These are phyloP conservation scores for Lagodon rhomboides DNA, from an alignment of 2,797 vertebrate species.

Conservation along the genomic window DNA sequence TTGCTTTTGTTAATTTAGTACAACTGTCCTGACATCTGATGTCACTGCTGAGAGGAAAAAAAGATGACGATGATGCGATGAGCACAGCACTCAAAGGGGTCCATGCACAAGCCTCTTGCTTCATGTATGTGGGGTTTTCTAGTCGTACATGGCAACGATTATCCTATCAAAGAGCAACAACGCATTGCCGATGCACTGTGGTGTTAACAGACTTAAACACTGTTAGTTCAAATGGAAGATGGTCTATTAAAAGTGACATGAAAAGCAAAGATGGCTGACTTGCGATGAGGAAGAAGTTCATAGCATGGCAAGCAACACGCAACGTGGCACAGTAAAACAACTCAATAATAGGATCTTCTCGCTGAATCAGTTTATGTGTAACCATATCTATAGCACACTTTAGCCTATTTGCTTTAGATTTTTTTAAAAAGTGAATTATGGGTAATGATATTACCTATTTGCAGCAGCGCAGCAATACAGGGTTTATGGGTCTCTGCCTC, in stretches of 20 bases:
- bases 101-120: slow-evolving; percentile 74
- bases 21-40: slow-evolving; percentile 23
- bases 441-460: slow-evolving; percentile 62
- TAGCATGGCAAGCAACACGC: slow-evolving; percentile 65
- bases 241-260: slow-evolving; percentile 49
- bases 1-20: slow-evolving; percentile 10
- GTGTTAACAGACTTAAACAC: slow-evolving; percentile 45
- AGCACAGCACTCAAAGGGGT: slow-evolving; percentile 42
- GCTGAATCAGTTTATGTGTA: slow-evolving; percentile 55
- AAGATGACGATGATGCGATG: slow-evolving; percentile 56
- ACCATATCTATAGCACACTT: slow-evolving; percentile 48
- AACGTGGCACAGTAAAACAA: slow-evolving; percentile 62
- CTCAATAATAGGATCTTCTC: slow-evolving; percentile 40
- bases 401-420: slow-evolving; percentile 50
- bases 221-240: slow-evolving; percentile 70
- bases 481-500: slow-evolving; percentile 65
- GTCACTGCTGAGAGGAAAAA: slow-evolving; percentile 50
- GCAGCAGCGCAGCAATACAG: slow-evolving; percentile 50
- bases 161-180: slow-evolving; percentile 28
- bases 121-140: slow-evolving; percentile 58
- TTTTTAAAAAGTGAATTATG: slow-evolving; percentile 62
- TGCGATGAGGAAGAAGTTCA: slow-evolving; percentile 56
- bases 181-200: slow-evolving; percentile 36
- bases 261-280: slow-evolving; percentile 67
- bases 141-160: not conserved